These are phyloP conservation scores for Ptychobarbus kaznakovi DNA, from an alignment of 2,797 vertebrate genomes.

Conservation along the genomic window DNA sequence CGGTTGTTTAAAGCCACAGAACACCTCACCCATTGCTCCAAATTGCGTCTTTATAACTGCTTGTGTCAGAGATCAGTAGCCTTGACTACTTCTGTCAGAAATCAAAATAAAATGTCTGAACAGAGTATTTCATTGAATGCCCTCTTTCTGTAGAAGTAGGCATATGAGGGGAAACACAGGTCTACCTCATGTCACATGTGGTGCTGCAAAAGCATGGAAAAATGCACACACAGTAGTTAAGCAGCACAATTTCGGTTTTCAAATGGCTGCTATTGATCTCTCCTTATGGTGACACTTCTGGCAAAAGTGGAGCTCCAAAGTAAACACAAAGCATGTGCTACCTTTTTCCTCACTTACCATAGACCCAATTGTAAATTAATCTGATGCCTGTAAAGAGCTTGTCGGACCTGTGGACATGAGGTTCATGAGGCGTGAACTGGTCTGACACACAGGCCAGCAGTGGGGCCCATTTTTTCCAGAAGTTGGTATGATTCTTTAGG, in stretches of 20 bases:
- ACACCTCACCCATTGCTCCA: slow-evolving; percentile 67
- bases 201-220: slow-evolving; percentile 72
- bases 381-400: slow-evolving; percentile 67
- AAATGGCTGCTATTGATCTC: slow-evolving; percentile 72
- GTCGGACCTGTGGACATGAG: slow-evolving; percentile 61
- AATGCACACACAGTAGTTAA: slow-evolving; percentile 72
- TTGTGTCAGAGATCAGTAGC: slow-evolving; percentile 74
- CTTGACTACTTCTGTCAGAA: slow-evolving; percentile 77
- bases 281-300: slow-evolving; percentile 72
- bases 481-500: neutral
- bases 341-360: slow-evolving; percentile 60
- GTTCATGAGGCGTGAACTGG: slow-evolving; percentile 64
- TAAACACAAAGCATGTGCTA: slow-evolving; percentile 64
- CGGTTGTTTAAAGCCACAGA: slow-evolving; percentile 71
- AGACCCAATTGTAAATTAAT: slow-evolving; percentile 68
- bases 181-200: slow-evolving; percentile 67
- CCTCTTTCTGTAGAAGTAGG: slow-evolving; percentile 64
- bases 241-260: slow-evolving; percentile 73
- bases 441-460: neutral
- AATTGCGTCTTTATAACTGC: slow-evolving; percentile 65
- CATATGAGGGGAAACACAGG: slow-evolving; percentile 68
- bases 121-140: slow-evolving; percentile 72
- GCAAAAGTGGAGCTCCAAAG: slow-evolving; percentile 67
- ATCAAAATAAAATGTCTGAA: slow-evolving; percentile 75
- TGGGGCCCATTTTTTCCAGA: neutral